Conservation (phyloP, 2,797 vertebrate genomes). For the Gallinago solitaria region DNA sequence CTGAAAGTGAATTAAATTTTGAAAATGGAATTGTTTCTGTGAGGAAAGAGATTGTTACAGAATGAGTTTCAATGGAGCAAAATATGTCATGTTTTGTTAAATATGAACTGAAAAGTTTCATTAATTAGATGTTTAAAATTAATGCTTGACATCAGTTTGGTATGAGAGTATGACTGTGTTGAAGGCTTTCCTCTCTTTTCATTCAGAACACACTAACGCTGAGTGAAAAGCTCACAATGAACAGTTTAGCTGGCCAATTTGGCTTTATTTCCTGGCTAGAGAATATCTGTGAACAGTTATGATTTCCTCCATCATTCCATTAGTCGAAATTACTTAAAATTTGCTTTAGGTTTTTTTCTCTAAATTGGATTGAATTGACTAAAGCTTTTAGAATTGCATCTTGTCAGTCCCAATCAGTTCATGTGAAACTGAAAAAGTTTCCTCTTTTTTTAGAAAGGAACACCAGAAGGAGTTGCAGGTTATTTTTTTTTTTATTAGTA, state of each 20-base stretch:
- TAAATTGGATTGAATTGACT: conserved; percentile 89
- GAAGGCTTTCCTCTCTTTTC: conserved; percentile 15
- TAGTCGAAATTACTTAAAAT: background rate
- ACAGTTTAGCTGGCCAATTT: conserved; percentile 40
- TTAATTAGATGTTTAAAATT: conserved; percentile 13
- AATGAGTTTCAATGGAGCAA: background rate
- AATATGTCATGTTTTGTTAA: background rate
- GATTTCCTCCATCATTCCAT: conserved; percentile 47
- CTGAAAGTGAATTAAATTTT: background rate
- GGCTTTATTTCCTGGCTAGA: conserved; percentile 49
- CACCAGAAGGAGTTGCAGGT: background rate
- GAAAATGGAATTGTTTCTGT: background rate
- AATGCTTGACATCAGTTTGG: background rate
- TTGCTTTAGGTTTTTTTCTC: conserved; percentile 68
- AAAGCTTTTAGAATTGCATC: conserved; percentile 85
- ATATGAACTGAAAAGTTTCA: background rate
- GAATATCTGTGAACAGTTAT: conserved; percentile 46
- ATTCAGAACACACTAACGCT: conserved; percentile 41
- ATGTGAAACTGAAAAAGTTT: conserved; percentile 69
- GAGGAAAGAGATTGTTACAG: background rate
- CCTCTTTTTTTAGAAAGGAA: conserved; percentile 16
- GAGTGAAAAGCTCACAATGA: conserved; percentile 29
- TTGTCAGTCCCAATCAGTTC: conserved; percentile 83
- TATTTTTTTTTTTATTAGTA: background rate
- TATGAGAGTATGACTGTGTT: background rate